phyloP scores from a whole-genome alignment of 2,888 invertebrate species.

The Eupithecia exiguata region DNA sequence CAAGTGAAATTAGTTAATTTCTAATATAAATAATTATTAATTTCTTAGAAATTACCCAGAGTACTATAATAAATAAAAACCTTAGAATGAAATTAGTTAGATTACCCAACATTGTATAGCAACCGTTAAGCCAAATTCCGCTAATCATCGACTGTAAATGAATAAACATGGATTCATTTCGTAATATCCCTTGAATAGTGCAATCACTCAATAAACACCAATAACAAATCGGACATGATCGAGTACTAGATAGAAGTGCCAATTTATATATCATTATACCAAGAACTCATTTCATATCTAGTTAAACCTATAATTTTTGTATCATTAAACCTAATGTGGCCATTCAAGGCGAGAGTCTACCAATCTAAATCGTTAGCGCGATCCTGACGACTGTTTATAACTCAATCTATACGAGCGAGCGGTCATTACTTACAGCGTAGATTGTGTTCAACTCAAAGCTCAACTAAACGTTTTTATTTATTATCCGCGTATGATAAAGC shows the following conservation, averaged over 20 bases:
- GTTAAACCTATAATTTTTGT: conserved; percentile 44
- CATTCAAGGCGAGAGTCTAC: conserved; percentile 43
- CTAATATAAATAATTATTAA: too few relatives aligned
- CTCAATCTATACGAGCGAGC: conserved; percentile 66
- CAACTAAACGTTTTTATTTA: conserved; percentile 69
- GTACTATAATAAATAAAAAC: too few relatives aligned
- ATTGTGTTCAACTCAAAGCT: conserved; percentile 63
- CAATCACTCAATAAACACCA: conserved; percentile 26
- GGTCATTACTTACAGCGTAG: conserved; percentile 65
- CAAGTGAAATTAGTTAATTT: too few relatives aligned
- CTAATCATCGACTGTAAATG: background rate
- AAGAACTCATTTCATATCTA: conserved; percentile 40
- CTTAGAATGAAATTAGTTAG: background rate
- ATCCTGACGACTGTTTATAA: conserved; percentile 50
- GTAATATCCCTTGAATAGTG: background rate
- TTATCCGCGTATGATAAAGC: conserved; percentile 75
- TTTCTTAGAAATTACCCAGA: too few relatives aligned
- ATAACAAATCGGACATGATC: conserved; percentile 22
- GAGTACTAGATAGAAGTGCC: conserved; percentile 20
- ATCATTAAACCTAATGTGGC: conserved; percentile 44
- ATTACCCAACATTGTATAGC: conserved; percentile 1
- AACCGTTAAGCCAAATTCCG: background rate
- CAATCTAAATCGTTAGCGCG: conserved; percentile 45
- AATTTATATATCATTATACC: conserved; percentile 28
- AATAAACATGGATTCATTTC: background rate